A percentile compares a stretch with the other conserved stretches of the same genome.
phyloP scores from a whole-genome alignment of 2,888 invertebrate species.

The Lucinisca nassula region DNA sequence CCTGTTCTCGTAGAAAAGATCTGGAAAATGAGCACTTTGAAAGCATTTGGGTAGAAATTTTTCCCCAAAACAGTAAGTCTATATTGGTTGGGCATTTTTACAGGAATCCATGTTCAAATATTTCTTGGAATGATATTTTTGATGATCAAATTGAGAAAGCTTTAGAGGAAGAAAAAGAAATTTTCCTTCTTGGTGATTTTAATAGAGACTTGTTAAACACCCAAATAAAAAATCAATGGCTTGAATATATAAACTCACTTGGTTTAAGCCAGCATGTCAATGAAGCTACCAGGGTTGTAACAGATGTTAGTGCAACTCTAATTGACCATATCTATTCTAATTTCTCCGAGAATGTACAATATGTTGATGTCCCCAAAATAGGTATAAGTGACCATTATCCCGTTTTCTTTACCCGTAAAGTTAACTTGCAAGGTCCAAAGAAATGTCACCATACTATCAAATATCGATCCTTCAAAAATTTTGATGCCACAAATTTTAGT shows the following conservation, averaged over 20 bases:
- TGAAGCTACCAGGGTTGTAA: neutral
- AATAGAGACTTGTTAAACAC: neutral
- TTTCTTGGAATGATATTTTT: neutral
- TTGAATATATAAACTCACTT: neutral
- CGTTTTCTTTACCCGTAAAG: neutral
- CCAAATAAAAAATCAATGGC: neutral
- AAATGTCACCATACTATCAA: too few species aligned
- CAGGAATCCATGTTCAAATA: neutral
- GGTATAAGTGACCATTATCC: neutral
- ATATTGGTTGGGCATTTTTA: neutral
- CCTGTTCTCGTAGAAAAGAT: neutral
- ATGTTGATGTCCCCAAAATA: neutral
- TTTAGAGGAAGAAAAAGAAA: neutral
- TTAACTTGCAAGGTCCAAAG: too few species aligned
- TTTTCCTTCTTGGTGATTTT: neutral
- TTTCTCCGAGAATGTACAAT: neutral
- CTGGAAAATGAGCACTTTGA: neutral
- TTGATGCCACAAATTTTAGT: too few species aligned
- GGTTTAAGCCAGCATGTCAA: neutral
- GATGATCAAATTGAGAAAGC: neutral
- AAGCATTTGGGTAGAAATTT: too few species aligned
- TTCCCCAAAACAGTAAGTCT: neutral
- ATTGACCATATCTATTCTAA: neutral
- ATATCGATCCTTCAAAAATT: too few species aligned
- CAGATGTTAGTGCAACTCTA: neutral